Base-by-base conservation (phyloP, 1,140 invertebrate genomes). In the Lucilia cuprina region DNA sequence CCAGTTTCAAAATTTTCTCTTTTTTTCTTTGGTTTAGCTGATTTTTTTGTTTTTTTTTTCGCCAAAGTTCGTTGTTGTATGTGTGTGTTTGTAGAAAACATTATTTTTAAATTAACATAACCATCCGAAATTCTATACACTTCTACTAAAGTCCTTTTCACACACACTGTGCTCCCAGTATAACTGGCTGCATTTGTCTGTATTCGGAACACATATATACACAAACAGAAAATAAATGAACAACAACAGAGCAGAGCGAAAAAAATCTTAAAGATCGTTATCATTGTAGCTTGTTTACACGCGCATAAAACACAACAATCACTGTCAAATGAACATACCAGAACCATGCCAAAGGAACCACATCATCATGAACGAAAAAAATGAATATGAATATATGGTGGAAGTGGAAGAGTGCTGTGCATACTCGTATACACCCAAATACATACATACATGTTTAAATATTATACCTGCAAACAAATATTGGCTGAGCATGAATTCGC, bases 291-390 rank as follows among this genome's bases (percentile, higher is more conserved):
- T 80, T 80, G 77, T 80, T 80, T 80, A 80, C 77, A 80, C 77
- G 77, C 77, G 77, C 77, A 80, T 80, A 80, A 80, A 80, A 80
- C 77, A 80, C 77, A 80, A 80, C 77, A 80, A 80, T 80, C 77
- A 80, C 77, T 80, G 77, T 49, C 77, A 80, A 49, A 80, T 80
- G 77, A 80, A 80, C 77, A 80, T 80, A 80, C 77, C 77, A 80
- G 17, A 78, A 35, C 75, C 17, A 78, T 41, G 14, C 8, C 65
- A 19, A n/a, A 19, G 65, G 17, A 70, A 21, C 65, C 17, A 13
- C 17, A 19, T 4, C 17, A 19, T n/a, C 65, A 70, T 70, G 19
- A 19, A 19, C 13, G 5, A 65, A 65, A 49, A 49, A 9, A 49
- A n/a, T 55, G 50, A 12, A n/a, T 55, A 14, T 2, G 17, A 14